Base-by-base conservation (phyloP, 2,113 vertebrate species). In the Megaceryle torquata region DNA sequence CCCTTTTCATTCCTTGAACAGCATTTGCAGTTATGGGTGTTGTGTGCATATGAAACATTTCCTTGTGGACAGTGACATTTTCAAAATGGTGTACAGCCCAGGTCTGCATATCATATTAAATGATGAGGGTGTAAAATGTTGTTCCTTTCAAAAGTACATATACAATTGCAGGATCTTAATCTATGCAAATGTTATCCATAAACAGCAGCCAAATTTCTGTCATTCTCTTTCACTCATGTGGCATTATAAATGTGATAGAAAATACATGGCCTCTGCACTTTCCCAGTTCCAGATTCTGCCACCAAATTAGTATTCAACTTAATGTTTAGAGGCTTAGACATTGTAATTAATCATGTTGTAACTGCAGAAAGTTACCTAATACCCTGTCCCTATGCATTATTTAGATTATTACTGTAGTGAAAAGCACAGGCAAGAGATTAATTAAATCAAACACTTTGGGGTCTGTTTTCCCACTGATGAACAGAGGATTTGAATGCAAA, bases 331-430 rank as follows among this genome's bases (percentile, higher is more conserved):
- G 84, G 69, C 44, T 97, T 96, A 97, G 44, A 77, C 60, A 92
- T 94, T 96, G 89, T 86, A 97, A 97, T 97, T 97, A 97, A 97
- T 98, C 95, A 96, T 75, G 46, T 51, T 85, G 71, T 81, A 96
- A 95, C 88, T 94, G 79, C 86, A 95, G 87, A 96, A 97, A 95
- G 91, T 95, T 94, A 92, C 82, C 88, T 97, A 97, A 93, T 94
- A 91, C 51, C n/a, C 60, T 78, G 86, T 93, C 75, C 75, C 59
- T 94, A 91, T 95, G 93, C 72, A 92, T 98, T 98, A 97, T 97
- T 97, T 96, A 96, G 89, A 96, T 93, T 95, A 95, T 96, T 96
- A 96, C 70, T 22, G 8, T 87, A 91, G 70, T 93, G 86, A 97
- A 97, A 94, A 43, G 35, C 74, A 57, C 63, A 76, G 39, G 63